Evolutionary conservation across 1,140 invertebrate genomes (phyloP).

Genomic region (Drosophila pachea): DNA sequence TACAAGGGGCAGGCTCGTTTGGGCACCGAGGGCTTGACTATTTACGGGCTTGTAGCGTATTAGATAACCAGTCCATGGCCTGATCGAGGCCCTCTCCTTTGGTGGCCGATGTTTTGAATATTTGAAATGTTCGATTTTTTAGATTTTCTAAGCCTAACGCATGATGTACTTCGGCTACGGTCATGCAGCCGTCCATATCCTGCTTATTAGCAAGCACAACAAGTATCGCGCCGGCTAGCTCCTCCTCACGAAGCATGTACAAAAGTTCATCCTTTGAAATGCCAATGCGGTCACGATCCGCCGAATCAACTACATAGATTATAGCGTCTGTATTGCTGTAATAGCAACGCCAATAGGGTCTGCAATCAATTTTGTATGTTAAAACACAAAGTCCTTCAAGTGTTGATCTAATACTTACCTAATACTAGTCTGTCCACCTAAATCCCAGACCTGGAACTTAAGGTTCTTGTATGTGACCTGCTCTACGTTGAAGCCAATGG

Average conservation of each 20-base stretch:
- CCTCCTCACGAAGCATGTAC: conserved; percentile 98
- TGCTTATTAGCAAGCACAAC: conserved; percentile 99
- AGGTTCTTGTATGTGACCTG: conserved; percentile 98
- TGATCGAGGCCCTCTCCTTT: conserved; percentile 99
- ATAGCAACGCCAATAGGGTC: conserved; percentile 99
- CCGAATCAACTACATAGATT: conserved; percentile 99
- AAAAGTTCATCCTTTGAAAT: conserved; percentile 99
- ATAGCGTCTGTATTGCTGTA: conserved; percentile 99
- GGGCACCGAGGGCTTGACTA: conserved; percentile 78
- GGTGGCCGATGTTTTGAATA: conserved; percentile 99
- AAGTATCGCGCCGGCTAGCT: conserved; percentile 95
- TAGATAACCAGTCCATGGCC: conserved; percentile 99
- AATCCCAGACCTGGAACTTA: conserved; percentile 98
- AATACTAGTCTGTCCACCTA: conserved; percentile 98
- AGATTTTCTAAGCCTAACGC: conserved; percentile 95
- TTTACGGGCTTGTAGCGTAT: conserved; percentile 92
- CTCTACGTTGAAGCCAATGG: conserved; percentile 98
- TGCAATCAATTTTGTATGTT: conserved; percentile 7
- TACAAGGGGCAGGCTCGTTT: conserved; percentile 52
- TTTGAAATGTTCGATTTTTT: conserved; percentile 99
- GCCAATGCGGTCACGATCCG: conserved; percentile 98
- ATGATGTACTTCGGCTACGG: conserved; percentile 97
- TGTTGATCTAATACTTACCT: conserved; percentile 54
- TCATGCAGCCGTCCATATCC: conserved; percentile 98
- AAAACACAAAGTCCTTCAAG: background rate